Evolutionary conservation across 1,140 invertebrate species (phyloP), one percentile per base, ranked within the genome.

Genomic region (Camponotus floridanus): DNA sequence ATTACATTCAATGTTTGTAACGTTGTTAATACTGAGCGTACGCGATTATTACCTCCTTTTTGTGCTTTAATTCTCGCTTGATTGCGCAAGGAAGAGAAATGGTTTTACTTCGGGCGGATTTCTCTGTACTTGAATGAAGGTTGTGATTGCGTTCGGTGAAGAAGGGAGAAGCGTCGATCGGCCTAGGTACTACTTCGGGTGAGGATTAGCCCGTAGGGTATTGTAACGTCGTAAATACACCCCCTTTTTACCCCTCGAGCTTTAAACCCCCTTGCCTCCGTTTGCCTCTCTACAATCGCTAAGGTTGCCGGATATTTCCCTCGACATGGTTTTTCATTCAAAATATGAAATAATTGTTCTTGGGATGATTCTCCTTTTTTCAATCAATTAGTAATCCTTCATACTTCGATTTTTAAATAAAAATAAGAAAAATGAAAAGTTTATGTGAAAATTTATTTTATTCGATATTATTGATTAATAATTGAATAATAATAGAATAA

Each of bases 191-290:
- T 85, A 90, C 91, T 90, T 85, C 88, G 90, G 91, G 92, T 92
- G 87, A 94, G 94, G 94, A 94, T 95, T 94, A 95, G 94, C 93
- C 94, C 94, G 86, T 91, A 89, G 94, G 94, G 94, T 92, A 95
- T 95, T 95, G 94, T 95, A 95, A 94, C 94, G 91, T 95, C 94
- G 94, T 95, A 95, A 95, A 95, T 95, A 95, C 92, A 92, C 90
- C 88, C 92, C 88, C 91, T 91, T 92, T 88, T 91, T 85, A 91
- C 90, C 84, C 90, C 76, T 61, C 64, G 76, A 91, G 92, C 88
- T 92, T 88, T 76, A 88, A 87, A 76, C 84, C 84, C n/a, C 64
- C 68, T 68, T 65, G 81, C 21, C 76, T 61, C 65, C 51, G 79
- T 59, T 85, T 64, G 70, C 42, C 73, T 89, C 65, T 89, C 85